Evolutionary conservation across 2,113 vertebrate genomes (phyloP).

Genomic region (Rhipidura dahli): DNA sequence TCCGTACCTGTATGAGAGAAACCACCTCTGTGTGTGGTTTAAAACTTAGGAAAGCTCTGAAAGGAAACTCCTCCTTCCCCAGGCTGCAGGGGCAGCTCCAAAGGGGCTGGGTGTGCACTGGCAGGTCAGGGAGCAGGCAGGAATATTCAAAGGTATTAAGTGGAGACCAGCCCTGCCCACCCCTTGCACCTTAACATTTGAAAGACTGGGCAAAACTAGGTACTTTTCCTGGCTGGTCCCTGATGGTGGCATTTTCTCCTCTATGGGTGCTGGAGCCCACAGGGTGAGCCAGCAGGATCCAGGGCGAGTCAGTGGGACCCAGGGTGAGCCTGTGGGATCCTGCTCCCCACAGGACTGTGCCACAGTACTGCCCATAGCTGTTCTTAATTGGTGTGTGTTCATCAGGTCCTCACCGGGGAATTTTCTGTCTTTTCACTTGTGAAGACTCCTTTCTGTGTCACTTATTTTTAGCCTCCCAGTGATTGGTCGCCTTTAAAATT

Average conservation of each 20-base stretch:
- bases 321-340: background rate
- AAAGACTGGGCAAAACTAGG: background rate
- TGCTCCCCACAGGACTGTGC: background rate
- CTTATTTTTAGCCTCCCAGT: conserved; percentile 48
- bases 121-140: conserved; percentile 1
- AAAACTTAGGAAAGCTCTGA: background rate
- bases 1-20: background rate
- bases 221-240: background rate
- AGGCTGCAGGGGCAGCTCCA: background rate
- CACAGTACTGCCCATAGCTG: background rate
- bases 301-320: background rate
- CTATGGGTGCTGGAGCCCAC: background rate
- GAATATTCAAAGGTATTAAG: conserved; percentile 17
- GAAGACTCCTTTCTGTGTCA: conserved; percentile 27
- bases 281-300: background rate
- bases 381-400: background rate
- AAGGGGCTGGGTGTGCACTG: conserved; percentile 37
- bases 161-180: background rate
- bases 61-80: background rate
- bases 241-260: background rate
- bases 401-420: background rate
- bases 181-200: background rate
- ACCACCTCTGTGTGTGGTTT: background rate
- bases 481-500: conserved; percentile 16
- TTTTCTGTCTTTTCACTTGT: background rate